Percentiles rank a stretch among this genome's conserved stretches.
These are phyloP conservation scores for Zygothrica quintamaculata DNA, from an alignment of 2,888 invertebrate genomes.

Conservation along the genomic window DNA sequence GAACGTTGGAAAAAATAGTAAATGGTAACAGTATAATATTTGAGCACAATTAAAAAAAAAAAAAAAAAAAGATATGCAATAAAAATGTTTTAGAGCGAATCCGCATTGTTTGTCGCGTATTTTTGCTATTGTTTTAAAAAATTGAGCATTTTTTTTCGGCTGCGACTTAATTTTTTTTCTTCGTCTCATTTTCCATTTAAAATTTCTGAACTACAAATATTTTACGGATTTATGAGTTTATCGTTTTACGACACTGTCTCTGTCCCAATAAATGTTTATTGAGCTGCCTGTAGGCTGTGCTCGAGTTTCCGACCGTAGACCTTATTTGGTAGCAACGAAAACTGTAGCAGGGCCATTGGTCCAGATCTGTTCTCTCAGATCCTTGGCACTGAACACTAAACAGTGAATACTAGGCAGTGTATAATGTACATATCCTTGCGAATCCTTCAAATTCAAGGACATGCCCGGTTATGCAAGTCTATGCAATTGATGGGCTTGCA, in stretches of 20 bases:
- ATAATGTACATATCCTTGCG: conserved; percentile 11
- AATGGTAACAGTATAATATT: conserved; percentile 62
- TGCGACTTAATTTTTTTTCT: conserved; percentile 71
- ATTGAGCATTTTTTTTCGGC: conserved; percentile 72
- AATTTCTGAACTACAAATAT: conserved; percentile 56
- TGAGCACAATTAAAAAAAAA: conserved; percentile 60
- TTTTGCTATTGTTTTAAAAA: conserved; percentile 76
- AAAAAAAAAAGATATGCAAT: conserved; percentile 66
- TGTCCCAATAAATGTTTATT: conserved; percentile 71
- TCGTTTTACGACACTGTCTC: conserved; percentile 66
- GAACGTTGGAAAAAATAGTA: conserved; percentile 53
- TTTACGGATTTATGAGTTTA: conserved; percentile 76
- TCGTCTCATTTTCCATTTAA: conserved; percentile 75
- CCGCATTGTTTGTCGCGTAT: conserved; percentile 61
- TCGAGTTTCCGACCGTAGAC: conserved; percentile 69
- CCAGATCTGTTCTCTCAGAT: conserved; percentile 12
- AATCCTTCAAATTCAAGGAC: conserved; percentile 43
- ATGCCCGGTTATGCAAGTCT: conserved; percentile 72
- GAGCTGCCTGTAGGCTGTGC: conserved; percentile 56
- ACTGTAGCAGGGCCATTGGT: conserved; percentile 61
- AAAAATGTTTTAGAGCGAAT: conserved; percentile 75
- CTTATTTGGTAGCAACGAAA: conserved; percentile 74
- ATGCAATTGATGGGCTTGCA: conserved; percentile 74
- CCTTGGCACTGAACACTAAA: conserved; percentile 18
- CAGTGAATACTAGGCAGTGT: no score